Conservation (phyloP, 2,888 invertebrate genomes). For the Apomyelois bistriatella region DNA sequence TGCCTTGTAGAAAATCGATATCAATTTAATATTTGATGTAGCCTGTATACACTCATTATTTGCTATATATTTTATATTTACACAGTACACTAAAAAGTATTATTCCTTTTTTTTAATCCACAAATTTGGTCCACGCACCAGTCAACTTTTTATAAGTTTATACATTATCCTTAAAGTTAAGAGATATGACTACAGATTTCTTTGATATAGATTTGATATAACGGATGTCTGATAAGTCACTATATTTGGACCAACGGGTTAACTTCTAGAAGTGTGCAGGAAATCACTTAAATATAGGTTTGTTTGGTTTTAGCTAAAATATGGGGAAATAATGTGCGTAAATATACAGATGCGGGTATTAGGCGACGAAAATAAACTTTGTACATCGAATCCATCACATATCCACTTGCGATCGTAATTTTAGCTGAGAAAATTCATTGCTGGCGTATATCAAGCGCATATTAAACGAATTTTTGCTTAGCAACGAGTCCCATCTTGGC, state of each 20-base stretch:
- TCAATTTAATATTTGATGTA: slow-evolving; percentile 45
- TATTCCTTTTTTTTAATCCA: slow-evolving; percentile 20
- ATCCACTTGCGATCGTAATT: slow-evolving; percentile 39
- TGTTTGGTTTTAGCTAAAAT: slow-evolving; percentile 28
- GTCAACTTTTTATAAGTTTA: slow-evolving; percentile 25
- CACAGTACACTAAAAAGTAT: slow-evolving; percentile 43
- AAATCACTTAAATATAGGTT: slow-evolving; percentile 22
- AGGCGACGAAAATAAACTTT: slow-evolving; percentile 53
- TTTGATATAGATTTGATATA: slow-evolving; percentile 50
- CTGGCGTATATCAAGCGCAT: slow-evolving; percentile 17
- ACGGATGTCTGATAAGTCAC: slow-evolving; percentile 57
- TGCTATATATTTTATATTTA: slow-evolving; percentile 36
- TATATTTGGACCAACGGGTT: slow-evolving; percentile 59
- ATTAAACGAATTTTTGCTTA: slow-evolving; percentile 22
- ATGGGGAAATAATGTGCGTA: slow-evolving; percentile 28
- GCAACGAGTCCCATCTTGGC: slow-evolving; percentile 27
- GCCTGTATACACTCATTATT: slow-evolving; percentile 29
- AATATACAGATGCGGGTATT: slow-evolving; percentile 34
- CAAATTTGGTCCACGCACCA: slow-evolving; percentile 55
- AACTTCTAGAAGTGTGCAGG: slow-evolving; percentile 29
- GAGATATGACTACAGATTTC: slow-evolving; percentile 24
- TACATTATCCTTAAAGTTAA: slow-evolving; percentile 35
- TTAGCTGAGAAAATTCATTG: slow-evolving; percentile 21
- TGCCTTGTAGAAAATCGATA: slow-evolving; percentile 44
- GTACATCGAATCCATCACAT: slow-evolving; percentile 45